Evolutionary conservation across 1,140 invertebrate genomes (phyloP), one percentile per base, ranked within the genome.

Genomic region (Cotesia vestalis): DNA sequence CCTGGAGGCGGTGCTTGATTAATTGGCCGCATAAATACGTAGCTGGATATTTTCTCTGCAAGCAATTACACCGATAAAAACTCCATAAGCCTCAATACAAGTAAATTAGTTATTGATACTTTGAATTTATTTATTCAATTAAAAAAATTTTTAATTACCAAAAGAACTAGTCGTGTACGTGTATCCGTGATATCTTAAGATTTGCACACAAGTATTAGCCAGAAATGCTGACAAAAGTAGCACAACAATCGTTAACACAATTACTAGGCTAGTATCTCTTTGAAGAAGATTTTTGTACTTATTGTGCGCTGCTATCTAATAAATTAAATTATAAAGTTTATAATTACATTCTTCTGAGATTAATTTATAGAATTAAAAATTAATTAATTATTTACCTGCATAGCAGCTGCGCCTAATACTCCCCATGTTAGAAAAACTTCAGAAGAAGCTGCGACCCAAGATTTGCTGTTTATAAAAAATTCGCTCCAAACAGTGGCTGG

Each of bases 381-480:
- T 1, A 27, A 27, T 3, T 2, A 27, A 3, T 27, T 53, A 38
- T 5, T 76, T 74, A 92, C 90, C 88, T 92, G 94, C 91, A 94
- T 95, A 63, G 93, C 89, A 61, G 94, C 94, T 2, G 94, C 92
- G 0, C 95, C 94, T n/a, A 96, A 86, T 0, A 96, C 81, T 8
- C 94, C 94, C 96, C 95, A 97, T 0, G 95, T 96, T 27, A 96
- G 88, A 81, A 97, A 96, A 1, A 92, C 91, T 86, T 97, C 95
- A 80, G 94, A 91, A 0, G 93, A 92, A 0, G 96, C 96, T 1
- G 94, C 93, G 8, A 94, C 88, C 96, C 96, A 97, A 73, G 83
- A 86, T 62, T 82, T 85, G 0, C 81, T 81, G 71, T 95, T 94
- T 8, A 94, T 88, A 79, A 96, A 94, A 85, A 96, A 95, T 82